phyloP scores from a whole-genome alignment of 2,113 vertebrate species.

The Dicaeum eximium region DNA sequence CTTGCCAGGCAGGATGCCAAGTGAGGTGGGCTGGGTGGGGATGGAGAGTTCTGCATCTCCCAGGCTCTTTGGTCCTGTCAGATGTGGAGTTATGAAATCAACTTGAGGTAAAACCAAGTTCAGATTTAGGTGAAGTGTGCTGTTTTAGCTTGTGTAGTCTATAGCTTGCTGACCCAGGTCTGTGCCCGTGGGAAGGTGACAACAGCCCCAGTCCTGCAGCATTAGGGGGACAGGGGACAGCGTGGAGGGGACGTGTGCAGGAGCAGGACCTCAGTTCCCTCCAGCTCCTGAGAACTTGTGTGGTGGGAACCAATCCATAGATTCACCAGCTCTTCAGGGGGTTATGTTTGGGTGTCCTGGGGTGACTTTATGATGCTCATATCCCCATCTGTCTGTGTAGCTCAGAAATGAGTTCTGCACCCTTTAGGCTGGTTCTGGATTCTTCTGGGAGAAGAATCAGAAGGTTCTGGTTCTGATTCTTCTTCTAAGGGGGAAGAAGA shows the following conservation, averaged over 20 bases:
- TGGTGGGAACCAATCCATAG: not conserved
- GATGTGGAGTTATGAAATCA: no score
- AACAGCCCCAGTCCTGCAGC: not conserved
- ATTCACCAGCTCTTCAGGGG: no score
- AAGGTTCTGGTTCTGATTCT: no score
- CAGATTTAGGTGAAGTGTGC: not conserved
- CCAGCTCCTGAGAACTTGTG: not conserved
- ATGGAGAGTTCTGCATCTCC: not conserved
- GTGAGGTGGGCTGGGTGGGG: not conserved
- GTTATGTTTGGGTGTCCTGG: not conserved
- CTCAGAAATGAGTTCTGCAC: no score
- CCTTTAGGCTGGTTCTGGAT: no score
- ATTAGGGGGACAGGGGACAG: not conserved
- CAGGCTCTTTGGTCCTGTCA: not conserved
- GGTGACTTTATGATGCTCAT: no score
- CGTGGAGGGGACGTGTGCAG: fast-evolving
- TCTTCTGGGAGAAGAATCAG: no score
- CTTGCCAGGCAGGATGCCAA: not conserved
- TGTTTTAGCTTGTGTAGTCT: no score
- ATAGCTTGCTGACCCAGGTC: not conserved
- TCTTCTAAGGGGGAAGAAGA: no score
- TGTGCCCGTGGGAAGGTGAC: not conserved
- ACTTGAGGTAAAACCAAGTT: not conserved
- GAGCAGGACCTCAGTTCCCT: not conserved
- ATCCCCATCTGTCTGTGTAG: no score